Base-by-base conservation (phyloP, 2,888 invertebrate species). In the Synanthedon tipuliformis region DNA sequence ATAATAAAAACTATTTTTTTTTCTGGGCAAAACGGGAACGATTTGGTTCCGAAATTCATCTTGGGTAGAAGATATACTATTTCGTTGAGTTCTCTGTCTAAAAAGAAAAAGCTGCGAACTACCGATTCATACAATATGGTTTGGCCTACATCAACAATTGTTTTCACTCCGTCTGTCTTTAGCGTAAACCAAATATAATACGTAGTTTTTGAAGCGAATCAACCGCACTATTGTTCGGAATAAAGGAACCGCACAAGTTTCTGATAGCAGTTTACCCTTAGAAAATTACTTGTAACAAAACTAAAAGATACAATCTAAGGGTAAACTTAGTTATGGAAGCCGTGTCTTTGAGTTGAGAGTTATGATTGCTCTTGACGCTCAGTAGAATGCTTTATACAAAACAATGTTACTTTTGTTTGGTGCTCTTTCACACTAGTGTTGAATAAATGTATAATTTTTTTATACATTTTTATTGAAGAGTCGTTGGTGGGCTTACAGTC, bases 211-310 rank as follows among this genome's bases (percentile, higher is more conserved):
- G 13, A 45, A 45, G 65, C 65, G 73, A 85, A 84, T 82, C 82
- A 81, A 69, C 68, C 62, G 60, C 57, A 61, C 76, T 63, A 84
- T 82, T 84, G 84, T 83, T 71, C 73, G 63, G 65, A 68, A 85
- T 82, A 84, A 83, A 80, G 69, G 72, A 64, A 57, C 68, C 66
- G 69, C 81, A 79, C 78, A 78, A 79, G 74, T 78, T 79, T 64
- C 70, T 72, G 78, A 73, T 78, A 80, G 71, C 65, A 61, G 69
- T 76, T 76, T 75, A 34, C 73, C 73, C 71, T 62, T 63, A 67
- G 75, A 69, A 80, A 80, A 82, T 84, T 78, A 79, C 78, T 68
- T 67, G 57, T 63, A 67, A 67, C 69, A 68, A 71, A 73, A 53
- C 57, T 58, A 55, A 60, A 58, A 55, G 54, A 52, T 54, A 55